phyloP scores from a whole-genome alignment of 2,113 vertebrate genomes.

The Pangasianodon hypophthalmus region DNA sequence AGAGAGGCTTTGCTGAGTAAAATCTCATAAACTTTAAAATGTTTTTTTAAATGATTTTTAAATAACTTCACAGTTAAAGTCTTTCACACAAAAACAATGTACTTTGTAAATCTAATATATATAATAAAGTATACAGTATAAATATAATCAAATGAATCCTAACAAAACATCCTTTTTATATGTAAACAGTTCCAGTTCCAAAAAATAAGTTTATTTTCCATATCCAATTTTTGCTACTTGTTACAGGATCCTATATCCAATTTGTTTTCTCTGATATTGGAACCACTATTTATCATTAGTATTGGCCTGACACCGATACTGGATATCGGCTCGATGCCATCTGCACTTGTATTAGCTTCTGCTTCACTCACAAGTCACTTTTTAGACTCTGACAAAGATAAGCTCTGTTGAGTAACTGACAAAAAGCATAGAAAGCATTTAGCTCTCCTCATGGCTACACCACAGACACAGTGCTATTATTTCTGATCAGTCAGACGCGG shows the following conservation, averaged over 20 bases:
- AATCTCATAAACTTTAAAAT: too few relatives aligned
- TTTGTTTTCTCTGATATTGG: not conserved
- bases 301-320: not conserved
- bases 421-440: not conserved
- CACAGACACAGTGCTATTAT: constrained; percentile 21
- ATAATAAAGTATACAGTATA: too few relatives aligned
- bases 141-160: too few relatives aligned
- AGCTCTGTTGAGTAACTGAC: constrained; percentile 7
- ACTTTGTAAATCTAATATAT: too few relatives aligned
- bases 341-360: not conserved
- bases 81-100: too few relatives aligned
- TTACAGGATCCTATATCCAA: not conserved
- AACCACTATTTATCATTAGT: not conserved
- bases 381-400: not conserved
- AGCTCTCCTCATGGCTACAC: constrained; percentile 11
- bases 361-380: not conserved
- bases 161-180: too few relatives aligned
- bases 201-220: not conserved
- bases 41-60: too few relatives aligned
- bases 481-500: constrained; percentile 40
- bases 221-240: not conserved
- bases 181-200: not conserved
- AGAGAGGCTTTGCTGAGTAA: too few relatives aligned
- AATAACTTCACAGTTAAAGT: too few relatives aligned
- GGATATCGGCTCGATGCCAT: not conserved